Conservation (phyloP, 2,113 vertebrate species). For the Pollimyrus isidori region DNA sequence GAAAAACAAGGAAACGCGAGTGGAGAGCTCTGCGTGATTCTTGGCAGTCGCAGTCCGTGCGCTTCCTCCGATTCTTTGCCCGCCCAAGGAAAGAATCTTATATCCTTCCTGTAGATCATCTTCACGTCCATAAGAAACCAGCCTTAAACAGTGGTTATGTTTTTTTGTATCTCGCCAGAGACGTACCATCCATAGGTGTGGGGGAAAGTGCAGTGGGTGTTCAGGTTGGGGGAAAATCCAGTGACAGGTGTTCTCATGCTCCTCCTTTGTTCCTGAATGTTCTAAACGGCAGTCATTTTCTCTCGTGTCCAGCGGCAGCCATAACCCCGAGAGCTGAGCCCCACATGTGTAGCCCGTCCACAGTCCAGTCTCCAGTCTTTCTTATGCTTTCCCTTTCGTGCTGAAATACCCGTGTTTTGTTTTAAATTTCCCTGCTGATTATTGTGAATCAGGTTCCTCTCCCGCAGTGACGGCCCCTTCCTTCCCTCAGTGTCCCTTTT, state of each 20-base stretch:
- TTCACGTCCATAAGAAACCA: slow-evolving; percentile 33
- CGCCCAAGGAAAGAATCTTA: slow-evolving; percentile 55
- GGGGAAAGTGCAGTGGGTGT: not conserved
- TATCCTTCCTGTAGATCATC: slow-evolving; percentile 57
- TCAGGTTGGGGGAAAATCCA: not conserved
- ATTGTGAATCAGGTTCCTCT: not conserved
- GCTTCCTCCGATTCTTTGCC: slow-evolving; percentile 60
- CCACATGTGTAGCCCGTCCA: not conserved
- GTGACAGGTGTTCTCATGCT: not conserved
- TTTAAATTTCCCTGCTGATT: not conserved
- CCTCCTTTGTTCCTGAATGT: not conserved
- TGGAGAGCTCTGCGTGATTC: slow-evolving; percentile 27
- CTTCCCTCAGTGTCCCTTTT: not conserved
- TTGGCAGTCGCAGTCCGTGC: slow-evolving; percentile 41
- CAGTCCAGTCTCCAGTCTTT: not conserved
- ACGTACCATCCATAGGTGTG: not conserved
- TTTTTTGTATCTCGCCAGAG: slow-evolving; percentile 28
- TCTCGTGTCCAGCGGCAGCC: not conserved
- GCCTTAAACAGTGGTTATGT: slow-evolving; percentile 24
- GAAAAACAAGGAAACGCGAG: not conserved
- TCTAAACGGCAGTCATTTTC: not conserved
- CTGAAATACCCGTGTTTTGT: not conserved
- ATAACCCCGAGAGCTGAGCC: not conserved
- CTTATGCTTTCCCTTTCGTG: not conserved
- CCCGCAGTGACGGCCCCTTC: not conserved